Base-by-base conservation (phyloP, 2,888 invertebrate genomes). In the Penaeus monodon region DNA sequence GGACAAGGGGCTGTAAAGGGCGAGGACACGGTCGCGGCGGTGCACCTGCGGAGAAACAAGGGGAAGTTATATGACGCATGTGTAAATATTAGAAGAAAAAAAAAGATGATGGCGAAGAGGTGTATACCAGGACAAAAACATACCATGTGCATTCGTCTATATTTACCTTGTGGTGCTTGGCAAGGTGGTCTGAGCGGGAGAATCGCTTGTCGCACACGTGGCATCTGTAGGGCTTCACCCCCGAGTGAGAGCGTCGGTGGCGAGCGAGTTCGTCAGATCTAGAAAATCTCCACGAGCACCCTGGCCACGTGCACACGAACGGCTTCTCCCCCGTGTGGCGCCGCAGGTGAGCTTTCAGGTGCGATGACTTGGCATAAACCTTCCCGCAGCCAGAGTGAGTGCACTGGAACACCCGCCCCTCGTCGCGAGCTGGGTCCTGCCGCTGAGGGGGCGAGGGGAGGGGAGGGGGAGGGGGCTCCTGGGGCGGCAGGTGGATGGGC, bases 191-290 rank as follows among this genome's bases (percentile, higher is more conserved):
- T 57, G 97, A 98, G 49, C 98, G 94, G 0, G 97, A 96, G 93
- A 99, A 99, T 89, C 95, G 94, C 93, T 98, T 98, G 80, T 95
- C 94, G 92, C 98, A 99, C 91, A 96, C 94, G 87, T 94, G 94
- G 92, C 98, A 99, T 88, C 95, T 95, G 93, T 98, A 98, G 0
- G 98, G 98, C 92, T 98, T 98, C 89, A 97, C 95, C 0, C 98
- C 98, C 0, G 97, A 97, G 93, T 98, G 98, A n/a, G 97, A 98
- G 90, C 98, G 94, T 84, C 96, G 95, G 92, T 98, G 98, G 33
- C 98, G 94, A 3, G 98, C 97, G 90, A 98, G 93, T 93, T 98
- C 98, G 92, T 98, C 98, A 0, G 98, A 98, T 86, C 98, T 94
- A 29, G 98, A 98, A 93, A 98, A 98, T 91, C 96, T 94, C 98